Conservation (phyloP, 2,797 vertebrate genomes). For the Platyrinchus mystaceus region DNA sequence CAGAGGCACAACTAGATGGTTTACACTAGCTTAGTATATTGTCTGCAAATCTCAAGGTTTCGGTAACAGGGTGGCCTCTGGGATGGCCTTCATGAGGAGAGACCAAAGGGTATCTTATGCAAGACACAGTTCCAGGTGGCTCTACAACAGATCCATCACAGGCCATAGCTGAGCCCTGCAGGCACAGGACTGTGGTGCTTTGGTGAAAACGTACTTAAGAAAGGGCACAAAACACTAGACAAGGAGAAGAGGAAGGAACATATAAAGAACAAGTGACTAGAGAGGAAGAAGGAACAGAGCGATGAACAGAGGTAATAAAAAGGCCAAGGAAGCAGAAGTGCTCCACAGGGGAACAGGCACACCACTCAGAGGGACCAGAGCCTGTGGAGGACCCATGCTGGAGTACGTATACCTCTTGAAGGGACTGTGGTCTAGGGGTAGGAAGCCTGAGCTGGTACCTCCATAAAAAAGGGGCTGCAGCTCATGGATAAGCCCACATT, state of each 20-base stretch:
- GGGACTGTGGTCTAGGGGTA: neutral
- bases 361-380: neutral
- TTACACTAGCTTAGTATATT: neutral
- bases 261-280: neutral
- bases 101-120: neutral
- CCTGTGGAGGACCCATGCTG: neutral
- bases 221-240: neutral
- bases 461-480: neutral
- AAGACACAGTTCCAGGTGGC: neutral
- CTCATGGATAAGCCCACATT: neutral
- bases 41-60: neutral
- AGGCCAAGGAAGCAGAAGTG: neutral
- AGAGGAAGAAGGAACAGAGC: neutral
- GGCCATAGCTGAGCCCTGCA: neutral
- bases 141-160: neutral
- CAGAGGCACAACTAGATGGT: neutral
- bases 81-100: neutral
- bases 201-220: neutral
- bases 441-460: rapidly evolving
- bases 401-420: neutral
- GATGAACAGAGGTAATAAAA: neutral
- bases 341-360: neutral
- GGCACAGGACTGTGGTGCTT: rapidly evolving
- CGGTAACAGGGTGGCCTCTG: neutral
- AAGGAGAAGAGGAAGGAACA: neutral